These are phyloP conservation scores for Neopelma chrysocephalum DNA, from an alignment of 2,797 vertebrate species.

Conservation along the genomic window DNA sequence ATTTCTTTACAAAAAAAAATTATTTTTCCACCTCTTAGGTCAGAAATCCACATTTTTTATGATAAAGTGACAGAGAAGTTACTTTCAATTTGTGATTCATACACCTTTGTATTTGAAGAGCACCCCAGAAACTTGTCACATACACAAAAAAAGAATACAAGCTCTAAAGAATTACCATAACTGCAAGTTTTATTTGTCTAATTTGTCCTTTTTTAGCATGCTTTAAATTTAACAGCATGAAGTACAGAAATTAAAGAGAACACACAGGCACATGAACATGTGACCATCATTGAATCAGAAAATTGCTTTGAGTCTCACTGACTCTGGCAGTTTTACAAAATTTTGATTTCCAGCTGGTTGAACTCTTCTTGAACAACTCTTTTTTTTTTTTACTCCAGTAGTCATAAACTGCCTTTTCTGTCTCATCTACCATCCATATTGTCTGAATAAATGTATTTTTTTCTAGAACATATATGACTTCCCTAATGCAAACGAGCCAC, in stretches of 20 bases:
- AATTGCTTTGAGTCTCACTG: not conserved
- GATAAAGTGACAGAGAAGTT: not conserved
- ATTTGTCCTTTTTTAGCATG: not conserved
- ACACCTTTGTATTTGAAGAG: not conserved
- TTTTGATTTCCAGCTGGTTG: slow-evolving; percentile 8
- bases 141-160: not conserved
- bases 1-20: not conserved
- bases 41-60: not conserved
- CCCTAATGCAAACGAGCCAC: not conserved
- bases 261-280: not conserved
- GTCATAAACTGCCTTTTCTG: not conserved
- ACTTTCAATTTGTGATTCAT: not conserved
- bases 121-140: not conserved
- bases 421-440: not conserved
- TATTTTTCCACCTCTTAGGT: not conserved
- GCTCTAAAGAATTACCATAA: not conserved
- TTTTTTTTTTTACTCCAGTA: not conserved
- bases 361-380: not conserved
- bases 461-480: not conserved
- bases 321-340: slow-evolving; percentile 5
- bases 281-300: not conserved
- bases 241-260: not conserved
- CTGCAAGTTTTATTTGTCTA: not conserved
- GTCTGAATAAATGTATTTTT: not conserved
- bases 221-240: not conserved